phyloP scores from a whole-genome alignment of 2,113 vertebrate genomes.

The Oplegnathus fasciatus region DNA sequence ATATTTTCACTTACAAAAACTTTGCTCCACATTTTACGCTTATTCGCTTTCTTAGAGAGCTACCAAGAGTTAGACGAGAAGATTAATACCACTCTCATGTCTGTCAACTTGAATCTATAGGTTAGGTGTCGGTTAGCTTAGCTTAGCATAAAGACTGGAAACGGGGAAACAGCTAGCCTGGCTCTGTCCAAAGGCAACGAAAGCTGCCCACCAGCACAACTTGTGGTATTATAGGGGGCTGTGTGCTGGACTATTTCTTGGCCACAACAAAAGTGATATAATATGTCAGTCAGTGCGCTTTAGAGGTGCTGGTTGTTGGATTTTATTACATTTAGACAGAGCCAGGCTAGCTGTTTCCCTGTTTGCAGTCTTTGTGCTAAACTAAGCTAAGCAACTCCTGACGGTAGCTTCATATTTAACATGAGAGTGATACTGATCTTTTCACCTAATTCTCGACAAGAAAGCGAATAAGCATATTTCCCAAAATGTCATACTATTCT shows the following conservation, averaged over 20 bases:
- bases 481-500: slow-evolving; percentile 16
- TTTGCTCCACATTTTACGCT: background rate
- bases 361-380: background rate
- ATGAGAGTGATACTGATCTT: background rate
- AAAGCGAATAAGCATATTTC: too few relatives aligned
- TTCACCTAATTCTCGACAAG: background rate
- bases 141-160: background rate
- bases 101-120: background rate
- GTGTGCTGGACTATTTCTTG: background rate
- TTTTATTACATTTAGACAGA: background rate
- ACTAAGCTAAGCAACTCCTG: slow-evolving; percentile 25
- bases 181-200: too few relatives aligned
- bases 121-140: background rate
- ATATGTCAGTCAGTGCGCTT: background rate
- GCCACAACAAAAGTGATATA: background rate
- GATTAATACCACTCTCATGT: background rate
- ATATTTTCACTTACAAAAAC: slow-evolving; percentile 39
- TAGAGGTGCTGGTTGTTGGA: background rate
- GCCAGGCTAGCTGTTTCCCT: background rate
- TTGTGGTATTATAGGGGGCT: background rate
- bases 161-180: background rate
- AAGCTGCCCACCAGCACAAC: too few relatives aligned
- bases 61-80: background rate
- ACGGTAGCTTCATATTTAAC: background rate
- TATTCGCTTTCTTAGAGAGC: background rate